phyloP scores from a whole-genome alignment of 1,140 invertebrate genomes.

The Cyphomyrmex costatus region DNA sequence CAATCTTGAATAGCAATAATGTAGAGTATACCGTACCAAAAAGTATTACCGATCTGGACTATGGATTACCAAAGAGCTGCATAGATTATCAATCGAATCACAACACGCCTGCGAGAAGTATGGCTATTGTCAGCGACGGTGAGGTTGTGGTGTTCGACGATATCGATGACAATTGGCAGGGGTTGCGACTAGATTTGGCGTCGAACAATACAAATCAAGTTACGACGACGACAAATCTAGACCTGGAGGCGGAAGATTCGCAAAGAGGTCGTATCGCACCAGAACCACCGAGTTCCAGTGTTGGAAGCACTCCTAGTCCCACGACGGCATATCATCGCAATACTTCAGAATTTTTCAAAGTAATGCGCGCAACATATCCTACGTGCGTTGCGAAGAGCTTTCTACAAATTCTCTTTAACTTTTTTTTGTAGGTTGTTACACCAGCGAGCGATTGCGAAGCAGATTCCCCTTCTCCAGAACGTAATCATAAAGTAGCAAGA shows the following conservation, averaged over 20 bases:
- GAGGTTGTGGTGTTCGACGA: conserved; percentile 94
- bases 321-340: conserved; percentile 85
- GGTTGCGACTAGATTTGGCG: conserved; percentile 83
- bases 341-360: conserved; percentile 87
- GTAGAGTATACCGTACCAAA: conserved; percentile 85
- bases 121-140: conserved; percentile 89
- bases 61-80: conserved; percentile 85
- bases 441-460: conserved; percentile 86
- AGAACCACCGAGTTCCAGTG: conserved; percentile 83
- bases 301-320: conserved; percentile 85
- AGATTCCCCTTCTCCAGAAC: conserved; percentile 86
- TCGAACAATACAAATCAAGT: conserved; percentile 77
- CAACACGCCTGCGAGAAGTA: conserved; percentile 84
- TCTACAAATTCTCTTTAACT: conserved; percentile 23
- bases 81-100: conserved; percentile 86
- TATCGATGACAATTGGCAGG: conserved; percentile 92
- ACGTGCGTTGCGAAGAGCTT: not conserved
- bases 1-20: conserved; percentile 86
- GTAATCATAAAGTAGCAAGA: conserved; percentile 89
- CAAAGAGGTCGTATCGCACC: conserved; percentile 81
- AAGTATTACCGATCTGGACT: conserved; percentile 85
- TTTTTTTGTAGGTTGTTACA: conserved; percentile 84
- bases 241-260: conserved; percentile 79
- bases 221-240: conserved; percentile 74
- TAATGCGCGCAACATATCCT: conserved; percentile 65